Base-by-base conservation (phyloP, 2,113 vertebrate species). In the Dipodomys merriami region DNA sequence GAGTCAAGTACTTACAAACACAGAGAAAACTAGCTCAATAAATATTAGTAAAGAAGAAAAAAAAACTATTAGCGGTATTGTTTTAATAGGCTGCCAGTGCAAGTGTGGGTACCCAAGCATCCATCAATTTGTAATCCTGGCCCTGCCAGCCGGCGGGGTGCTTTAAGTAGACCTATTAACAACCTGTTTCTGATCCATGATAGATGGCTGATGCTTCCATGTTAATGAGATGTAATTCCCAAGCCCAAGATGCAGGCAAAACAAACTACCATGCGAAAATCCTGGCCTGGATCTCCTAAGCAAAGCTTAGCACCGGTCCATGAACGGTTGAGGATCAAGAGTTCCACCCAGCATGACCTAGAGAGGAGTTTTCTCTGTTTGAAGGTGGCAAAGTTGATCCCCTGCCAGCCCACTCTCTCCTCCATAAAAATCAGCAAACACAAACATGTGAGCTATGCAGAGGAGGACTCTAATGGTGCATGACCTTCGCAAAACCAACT, bases 351-450 rank as follows among this genome's bases (percentile, higher is more conserved):
- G 27, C 49, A 62, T 46, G 12, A 30, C 83, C 65, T 83, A 29
- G 0, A 16, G 6, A 81, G 67, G 15, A 23, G 4, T 39, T 7
- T n/a, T 22, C 19, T 77, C 60, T 16, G 16, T 87, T 77, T 12
- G 0, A 60, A 88, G 83, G 87, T 49, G 23, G 95, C 80, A 89
- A 93, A 93, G 72, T 62, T 65, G 39, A 79, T 92, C 91, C 95
- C 3, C 65, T 84, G 94, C 89, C 92, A 84, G 74, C 79, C 85
- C 57, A 80, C 81, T 81, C 86, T 84, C 78, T 84, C 78, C 94
- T 95, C 97, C 96, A 92, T 96, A 96, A 97, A 98, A 98, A 97
- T 97, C 91, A 97, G 95, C 27, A 29, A 15, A 57, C 53, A 57
- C 53, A 57, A 57, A 18, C 53, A 57, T 16, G 53, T 16, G 12